A percentile compares a stretch with the other conserved stretches of the same genome.
Evolutionary conservation across 2,888 invertebrate species (phyloP).

Genomic region (Ochlodes sylvanus): DNA sequence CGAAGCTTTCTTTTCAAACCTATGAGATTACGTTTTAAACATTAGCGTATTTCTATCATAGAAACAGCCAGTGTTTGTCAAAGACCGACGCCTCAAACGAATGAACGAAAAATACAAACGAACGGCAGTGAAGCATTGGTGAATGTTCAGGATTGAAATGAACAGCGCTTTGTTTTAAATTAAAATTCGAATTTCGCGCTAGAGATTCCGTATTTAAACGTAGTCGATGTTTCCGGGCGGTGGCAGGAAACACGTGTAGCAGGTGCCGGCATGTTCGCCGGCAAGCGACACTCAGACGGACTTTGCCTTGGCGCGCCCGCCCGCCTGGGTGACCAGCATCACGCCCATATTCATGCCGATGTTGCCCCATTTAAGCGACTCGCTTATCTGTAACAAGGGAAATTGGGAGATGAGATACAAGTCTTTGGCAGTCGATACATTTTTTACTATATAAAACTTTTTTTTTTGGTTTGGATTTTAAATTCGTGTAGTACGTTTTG

Average conservation of each 20-base stretch:
- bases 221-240: conserved; percentile 66
- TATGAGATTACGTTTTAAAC: conserved; percentile 27
- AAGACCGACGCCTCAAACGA: conserved; percentile 7
- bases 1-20: conserved; percentile 19
- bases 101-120: conserved; percentile 5
- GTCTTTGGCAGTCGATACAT: no score
- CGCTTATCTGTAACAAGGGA: conserved; percentile 87
- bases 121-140: conserved; percentile 3
- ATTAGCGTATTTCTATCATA: not conserved
- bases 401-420: conserved; percentile 38
- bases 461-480: not conserved
- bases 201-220: conserved; percentile 56
- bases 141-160: not conserved
- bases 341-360: conserved; percentile 89
- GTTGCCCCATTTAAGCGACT: conserved; percentile 89
- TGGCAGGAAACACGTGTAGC: conserved; percentile 75
- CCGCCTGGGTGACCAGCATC: conserved; percentile 85
- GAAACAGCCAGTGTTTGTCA: conserved; percentile 15
- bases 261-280: conserved; percentile 64
- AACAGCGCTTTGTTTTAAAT: conserved; percentile 9
- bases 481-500: no score
- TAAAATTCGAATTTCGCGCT: conserved; percentile 18
- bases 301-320: conserved; percentile 72
- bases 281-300: conserved; percentile 78
- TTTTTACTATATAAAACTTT: not conserved